Percentiles rank a stretch among this genome's conserved stretches.
phyloP scores from a whole-genome alignment of 2,888 invertebrate species.

The Drosophila nigritarsus region DNA sequence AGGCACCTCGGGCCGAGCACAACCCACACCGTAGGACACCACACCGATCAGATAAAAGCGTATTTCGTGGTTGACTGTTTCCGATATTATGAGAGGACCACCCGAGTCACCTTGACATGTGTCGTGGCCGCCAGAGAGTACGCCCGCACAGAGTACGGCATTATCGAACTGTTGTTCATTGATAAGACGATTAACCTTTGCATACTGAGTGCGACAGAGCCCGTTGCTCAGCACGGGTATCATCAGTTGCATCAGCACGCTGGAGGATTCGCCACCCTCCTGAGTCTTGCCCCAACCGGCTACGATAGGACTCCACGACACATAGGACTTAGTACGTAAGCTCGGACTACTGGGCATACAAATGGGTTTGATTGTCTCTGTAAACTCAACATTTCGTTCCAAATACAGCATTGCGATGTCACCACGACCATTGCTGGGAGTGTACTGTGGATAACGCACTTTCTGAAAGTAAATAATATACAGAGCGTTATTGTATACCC shows the following conservation, averaged over 20 bases:
- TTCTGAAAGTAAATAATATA: constrained; percentile 47
- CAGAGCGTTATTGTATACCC: background rate
- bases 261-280: constrained; percentile 88
- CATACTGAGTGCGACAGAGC: constrained; percentile 86
- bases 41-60: constrained; percentile 87
- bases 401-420: constrained; percentile 92
- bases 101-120: constrained; percentile 85
- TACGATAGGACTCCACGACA: constrained; percentile 88
- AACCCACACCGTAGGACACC: constrained; percentile 89
- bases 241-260: constrained; percentile 88
- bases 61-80: constrained; percentile 50
- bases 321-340: constrained; percentile 86
- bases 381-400: constrained; percentile 86
- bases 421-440: constrained; percentile 86
- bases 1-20: constrained; percentile 87
- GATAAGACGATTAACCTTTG: constrained; percentile 65
- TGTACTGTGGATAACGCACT: constrained; percentile 77
- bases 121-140: constrained; percentile 82
- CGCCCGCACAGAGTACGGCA: constrained; percentile 83
- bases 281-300: constrained; percentile 87
- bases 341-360: constrained; percentile 89
- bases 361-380: constrained; percentile 88
- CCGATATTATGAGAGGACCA: constrained; percentile 84
- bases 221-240: constrained; percentile 89
- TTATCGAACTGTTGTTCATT: constrained; percentile 82